Conservation (phyloP, 2,888 invertebrate genomes). For the Eupithecia centaureata region DNA sequence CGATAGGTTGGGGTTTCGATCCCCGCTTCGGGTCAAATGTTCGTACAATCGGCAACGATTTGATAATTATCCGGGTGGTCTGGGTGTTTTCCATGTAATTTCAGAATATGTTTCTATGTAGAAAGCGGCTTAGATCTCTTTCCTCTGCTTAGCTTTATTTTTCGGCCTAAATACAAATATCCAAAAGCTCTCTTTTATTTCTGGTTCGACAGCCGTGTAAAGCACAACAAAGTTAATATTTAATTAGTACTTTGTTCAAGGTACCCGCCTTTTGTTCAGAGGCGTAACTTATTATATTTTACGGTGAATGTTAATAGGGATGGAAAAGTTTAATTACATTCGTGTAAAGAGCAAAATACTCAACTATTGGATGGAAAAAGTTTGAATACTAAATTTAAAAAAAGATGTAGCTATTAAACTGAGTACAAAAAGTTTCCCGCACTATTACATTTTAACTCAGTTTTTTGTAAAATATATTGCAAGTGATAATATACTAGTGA, state of each 20-base stretch:
- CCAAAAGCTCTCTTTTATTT: conserved; percentile 1
- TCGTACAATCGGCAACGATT: too few species aligned
- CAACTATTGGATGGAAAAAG: not conserved
- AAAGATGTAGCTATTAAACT: not conserved
- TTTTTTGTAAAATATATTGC: not conserved
- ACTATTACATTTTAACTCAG: not conserved
- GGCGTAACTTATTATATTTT: conserved; percentile 22
- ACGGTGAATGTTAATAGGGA: conserved; percentile 21
- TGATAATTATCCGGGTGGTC: too few species aligned
- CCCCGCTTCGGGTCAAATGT: too few species aligned
- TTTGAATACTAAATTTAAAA: not conserved
- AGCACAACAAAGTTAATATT: conserved; percentile 37
- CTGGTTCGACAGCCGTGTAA: conserved; percentile 5
- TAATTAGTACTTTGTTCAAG: conserved; percentile 41
- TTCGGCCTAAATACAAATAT: not conserved
- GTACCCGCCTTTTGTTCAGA: conserved; percentile 25
- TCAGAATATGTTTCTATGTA: too few species aligned
- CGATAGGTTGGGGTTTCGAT: too few species aligned
- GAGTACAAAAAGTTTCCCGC: not conserved
- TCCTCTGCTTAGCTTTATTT: too few species aligned
- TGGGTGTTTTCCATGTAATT: too few species aligned
- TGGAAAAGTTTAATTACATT: conserved; percentile 20
- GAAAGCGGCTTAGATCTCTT: too few species aligned
- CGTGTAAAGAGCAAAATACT: not conserved
- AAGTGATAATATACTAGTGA: not conserved